Evolutionary conservation across 2,113 vertebrate species (phyloP), one percentile per base, ranked within the genome.

Genomic region (Murina feae): DNA sequence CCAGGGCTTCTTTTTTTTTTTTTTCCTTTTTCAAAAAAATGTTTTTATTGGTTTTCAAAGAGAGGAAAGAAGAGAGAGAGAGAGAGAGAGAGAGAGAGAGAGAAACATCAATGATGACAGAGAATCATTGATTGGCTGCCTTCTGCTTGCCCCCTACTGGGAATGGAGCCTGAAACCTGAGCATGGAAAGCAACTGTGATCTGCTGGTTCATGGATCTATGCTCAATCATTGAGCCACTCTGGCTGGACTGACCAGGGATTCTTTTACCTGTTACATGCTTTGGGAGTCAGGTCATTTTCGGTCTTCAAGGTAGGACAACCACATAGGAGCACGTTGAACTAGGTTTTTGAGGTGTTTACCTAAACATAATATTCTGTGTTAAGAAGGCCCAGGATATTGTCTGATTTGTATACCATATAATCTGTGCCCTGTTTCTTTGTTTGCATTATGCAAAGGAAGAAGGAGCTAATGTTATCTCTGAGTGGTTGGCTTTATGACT

Each of bases 381-480:
- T 91, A 74, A 78, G 47, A 39, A 83, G 37, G 84, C n/a, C 68
- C 55, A 86, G 65, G 7, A 71, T 81, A n/a, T 51, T 37, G 4
- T 93, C 60, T 89, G 4, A 68, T 82, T 9, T 79, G 25, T 72
- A 23, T 86, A 25, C 53, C 16, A 32, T 93, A 10, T 28, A 10
- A 68, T 68, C 37, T 90, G 51, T 83, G 51, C 39, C 23, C 6
- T 81, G 23, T 80, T 58, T 91, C 76, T 68, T 49, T 76, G 37
- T 92, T 60, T 80, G 18, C 75, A 39, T 82, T 75, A 87, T 84
- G n/a, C 35, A 92, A 39, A 76, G 49, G 85, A 95, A n/a, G 37
- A 82, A 80, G 21, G 75, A 82, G 93, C 21, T 81, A 90, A 66
- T 25, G 16, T 83, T 83, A 25, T n/a, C n/a, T 84, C 9, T 71